Base-by-base conservation (phyloP, 2,888 invertebrate species). In the Hypsopygia costalis region DNA sequence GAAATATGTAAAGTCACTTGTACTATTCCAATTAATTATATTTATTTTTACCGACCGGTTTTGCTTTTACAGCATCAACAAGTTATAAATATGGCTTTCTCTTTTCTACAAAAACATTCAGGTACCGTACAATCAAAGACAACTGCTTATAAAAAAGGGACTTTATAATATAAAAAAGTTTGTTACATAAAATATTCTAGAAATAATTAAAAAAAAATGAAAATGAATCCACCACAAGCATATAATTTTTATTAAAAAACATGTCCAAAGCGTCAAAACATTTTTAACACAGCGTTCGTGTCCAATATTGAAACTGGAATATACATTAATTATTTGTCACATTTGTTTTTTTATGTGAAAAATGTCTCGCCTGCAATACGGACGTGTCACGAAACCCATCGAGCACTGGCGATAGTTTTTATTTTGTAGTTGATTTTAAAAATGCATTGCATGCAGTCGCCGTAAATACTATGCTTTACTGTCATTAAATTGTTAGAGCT, bases 291-390 rank as follows among this genome's bases (percentile, higher is more conserved):
- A 29, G 29, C 29, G 21, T 30, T 28, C 36, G 36, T 36, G 36
- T 29, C 29, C 29, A 35, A 35, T 36, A 30, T 30, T 11, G 16
- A 20, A 29, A 36, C 20, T 29, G 36, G 16, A 29, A 29, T 30
- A 30, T 36, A 29, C 16, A 36, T 30, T 36, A 35, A 27, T 36
- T 21, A 21, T 29, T 16, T 29, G 36, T 20, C 21, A 1, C 1
- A 11, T 25, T 25, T 7, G 1, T 25, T 25, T 25, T 25, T 25
- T 25, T 30, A 33, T 57, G 49, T 54, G 55, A 49, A 45, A 9
- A 31, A 49, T 46, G 40, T 11, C 6, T 11, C 30, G n/a, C 30
- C 6, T 8, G 8, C 27, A 8, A 27, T 27, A 9, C 9, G 27
- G 27, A 25, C 25, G n/a, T 7, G 25, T 25, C 25, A 25, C 25